Conservation (phyloP, 1,140 invertebrate species). For the Anagrus nilaparvatae region DNA sequence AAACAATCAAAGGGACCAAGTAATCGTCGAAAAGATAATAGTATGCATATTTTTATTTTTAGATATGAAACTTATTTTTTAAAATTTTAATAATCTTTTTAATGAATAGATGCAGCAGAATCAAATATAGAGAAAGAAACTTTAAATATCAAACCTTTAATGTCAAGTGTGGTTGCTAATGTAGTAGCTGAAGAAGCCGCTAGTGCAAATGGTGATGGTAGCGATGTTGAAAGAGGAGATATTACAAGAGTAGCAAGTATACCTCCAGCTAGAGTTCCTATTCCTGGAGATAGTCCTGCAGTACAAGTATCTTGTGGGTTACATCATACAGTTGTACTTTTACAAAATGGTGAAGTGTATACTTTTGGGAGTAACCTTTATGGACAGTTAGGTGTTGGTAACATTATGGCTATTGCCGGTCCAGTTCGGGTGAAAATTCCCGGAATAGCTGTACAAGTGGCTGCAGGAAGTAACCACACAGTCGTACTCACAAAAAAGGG, state of each 20-base stretch:
- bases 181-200: conserved; percentile 35
- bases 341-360: conserved; percentile 66
- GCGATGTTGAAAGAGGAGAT: conserved; percentile 52
- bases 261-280: conserved; percentile 63
- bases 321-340: conserved; percentile 71
- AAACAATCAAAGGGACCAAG: conserved; percentile 41
- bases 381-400: conserved; percentile 86
- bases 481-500: conserved; percentile 82
- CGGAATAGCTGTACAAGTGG: conserved; percentile 60
- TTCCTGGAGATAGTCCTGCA: conserved; percentile 60
- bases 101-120: neutral
- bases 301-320: conserved; percentile 79
- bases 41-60: conserved; percentile 1
- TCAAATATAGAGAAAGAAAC: neutral
- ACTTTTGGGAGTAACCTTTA: conserved; percentile 91
- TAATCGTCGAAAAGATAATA: conserved; percentile 23
- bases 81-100: neutral
- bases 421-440: conserved; percentile 69
- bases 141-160: neutral
- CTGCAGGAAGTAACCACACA: conserved; percentile 91
- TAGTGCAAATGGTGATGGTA: conserved; percentile 37
- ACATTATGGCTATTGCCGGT: conserved; percentile 62
- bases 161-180: neutral
- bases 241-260: conserved; percentile 60
- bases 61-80: neutral